Base-by-base conservation (phyloP, 1,140 invertebrate species). In the Temnothorax longispinosus region DNA sequence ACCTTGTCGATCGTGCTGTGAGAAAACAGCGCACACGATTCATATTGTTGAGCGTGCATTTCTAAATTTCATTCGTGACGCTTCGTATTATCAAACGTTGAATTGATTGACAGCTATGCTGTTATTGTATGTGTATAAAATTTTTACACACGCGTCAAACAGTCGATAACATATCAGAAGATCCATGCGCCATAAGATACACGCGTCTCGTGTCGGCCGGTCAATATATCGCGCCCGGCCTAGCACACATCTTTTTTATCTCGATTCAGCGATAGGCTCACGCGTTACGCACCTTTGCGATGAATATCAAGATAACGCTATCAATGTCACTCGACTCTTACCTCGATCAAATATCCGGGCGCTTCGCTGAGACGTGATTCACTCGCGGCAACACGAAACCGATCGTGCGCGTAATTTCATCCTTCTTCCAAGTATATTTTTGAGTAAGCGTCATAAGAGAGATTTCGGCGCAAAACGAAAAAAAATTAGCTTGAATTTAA, bases 241-340 rank as follows among this genome's bases (percentile, higher is more conserved):
- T 27, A 27, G 27, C 27, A 27, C 27, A 1, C 27, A 1, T 27
- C 27, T 21, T 58, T 62, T 77, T 91, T 91, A 92, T 91, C 86
- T 86, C 67, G 86, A 90, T 89, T 50, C 64, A 10, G n/a, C 77
- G 89, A 86, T 86, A 85, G 41, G 67, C 82, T 81, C 78, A 80
- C 80, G 71, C 78, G 87, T 91, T 91, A 88, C 90, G 88, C 90
- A 69, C 62, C 58, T 88, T 86, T 72, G 60, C 88, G 81, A 91
- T 82, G 74, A 85, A 88, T 77, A 91, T 87, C 80, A 84, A 88
- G 84, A 72, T 65, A 85, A 86, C 38, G n/a, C 32, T 84, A 84
- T 84, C 80, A 84, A 71, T 84, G 69, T 84, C 69, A 84, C 41
- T n/a, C 54, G 69, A 84, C 27, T 60, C 54, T 60, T 58, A 21